These are phyloP conservation scores for Labeo calbasu DNA, from an alignment of 2,797 vertebrate species.

Conservation along the genomic window DNA sequence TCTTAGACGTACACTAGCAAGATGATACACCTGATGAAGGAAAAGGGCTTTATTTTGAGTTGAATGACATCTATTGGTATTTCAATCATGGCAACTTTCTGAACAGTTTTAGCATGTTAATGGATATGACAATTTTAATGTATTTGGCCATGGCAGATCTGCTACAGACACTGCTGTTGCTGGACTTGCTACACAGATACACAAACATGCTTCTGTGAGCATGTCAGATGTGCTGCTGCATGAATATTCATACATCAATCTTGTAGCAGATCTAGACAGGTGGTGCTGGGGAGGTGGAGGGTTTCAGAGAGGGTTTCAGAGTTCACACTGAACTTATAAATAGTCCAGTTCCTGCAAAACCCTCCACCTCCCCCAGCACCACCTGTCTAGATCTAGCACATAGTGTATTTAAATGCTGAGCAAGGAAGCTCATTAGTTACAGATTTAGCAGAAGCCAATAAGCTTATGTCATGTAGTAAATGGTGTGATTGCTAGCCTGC, in stretches of 20 bases:
- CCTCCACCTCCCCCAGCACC: too few relatives aligned
- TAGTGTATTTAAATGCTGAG: too few relatives aligned
- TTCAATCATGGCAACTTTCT: not conserved
- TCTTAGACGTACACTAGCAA: conserved; percentile 92
- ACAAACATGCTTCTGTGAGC: not conserved
- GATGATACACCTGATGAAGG: conserved; percentile 88
- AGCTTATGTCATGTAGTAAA: too few relatives aligned
- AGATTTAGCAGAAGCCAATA: too few relatives aligned
- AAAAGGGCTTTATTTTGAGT: not conserved
- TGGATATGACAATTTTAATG: not conserved
- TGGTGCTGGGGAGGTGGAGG: not conserved
- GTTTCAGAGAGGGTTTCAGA: not conserved
- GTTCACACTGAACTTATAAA: too few relatives aligned
- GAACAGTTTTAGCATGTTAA: not conserved
- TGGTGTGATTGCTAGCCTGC: too few relatives aligned
- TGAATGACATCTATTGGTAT: not conserved
- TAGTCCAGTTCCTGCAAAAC: too few relatives aligned
- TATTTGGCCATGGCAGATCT: not conserved
- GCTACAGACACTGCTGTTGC: not conserved
- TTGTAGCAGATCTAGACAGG: not conserved
- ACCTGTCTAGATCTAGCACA: too few relatives aligned
- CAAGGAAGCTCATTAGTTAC: too few relatives aligned
- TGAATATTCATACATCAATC: not conserved
- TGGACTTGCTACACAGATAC: not conserved
- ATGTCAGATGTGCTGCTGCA: not conserved